These are phyloP conservation scores for Cyclina sinensis DNA, from an alignment of 1,140 invertebrate genomes.

Conservation along the genomic window DNA sequence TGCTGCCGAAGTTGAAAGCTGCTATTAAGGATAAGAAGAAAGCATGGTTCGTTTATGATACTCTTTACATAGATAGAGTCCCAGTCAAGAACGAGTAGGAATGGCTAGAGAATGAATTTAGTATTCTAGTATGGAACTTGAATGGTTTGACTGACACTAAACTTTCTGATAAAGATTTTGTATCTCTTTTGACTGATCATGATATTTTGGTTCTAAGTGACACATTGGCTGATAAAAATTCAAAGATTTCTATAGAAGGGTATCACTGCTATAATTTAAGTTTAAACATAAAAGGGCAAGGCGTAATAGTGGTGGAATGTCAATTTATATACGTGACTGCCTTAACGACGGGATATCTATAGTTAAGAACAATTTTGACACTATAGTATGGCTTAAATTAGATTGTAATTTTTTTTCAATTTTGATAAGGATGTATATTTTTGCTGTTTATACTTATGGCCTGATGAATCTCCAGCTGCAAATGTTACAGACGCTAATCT, in stretches of 20 bases:
- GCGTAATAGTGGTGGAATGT: not conserved
- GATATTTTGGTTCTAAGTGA: conserved; percentile 20
- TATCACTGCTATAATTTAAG: conserved; percentile 10
- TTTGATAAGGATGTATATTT: conserved; percentile 1
- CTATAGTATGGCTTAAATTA: conserved; percentile 35
- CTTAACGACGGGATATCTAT: not conserved
- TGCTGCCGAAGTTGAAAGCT: not conserved
- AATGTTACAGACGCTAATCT: no score
- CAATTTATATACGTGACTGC: no score
- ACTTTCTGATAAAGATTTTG: conserved; percentile 1
- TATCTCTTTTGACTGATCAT: not conserved
- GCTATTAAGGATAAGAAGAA: not conserved
- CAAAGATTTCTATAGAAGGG: not conserved
- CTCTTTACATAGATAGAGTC: not conserved
- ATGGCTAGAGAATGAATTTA: not conserved
- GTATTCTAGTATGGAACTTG: conserved; percentile 6
- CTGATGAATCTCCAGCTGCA: no score
- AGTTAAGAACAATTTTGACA: conserved; percentile 17
- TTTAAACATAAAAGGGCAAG: conserved; percentile 4
- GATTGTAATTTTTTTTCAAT: conserved; percentile 17
- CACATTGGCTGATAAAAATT: conserved; percentile 12
- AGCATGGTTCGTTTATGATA: conserved; percentile 29
- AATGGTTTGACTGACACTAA: conserved; percentile 20
- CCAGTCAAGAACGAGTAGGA: not conserved
- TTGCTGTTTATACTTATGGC: no score